A percentile compares a stretch with the other conserved stretches of the same genome.
These are phyloP conservation scores for Dorcus hopei DNA, from an alignment of 2,888 invertebrate genomes.

Conservation along the genomic window DNA sequence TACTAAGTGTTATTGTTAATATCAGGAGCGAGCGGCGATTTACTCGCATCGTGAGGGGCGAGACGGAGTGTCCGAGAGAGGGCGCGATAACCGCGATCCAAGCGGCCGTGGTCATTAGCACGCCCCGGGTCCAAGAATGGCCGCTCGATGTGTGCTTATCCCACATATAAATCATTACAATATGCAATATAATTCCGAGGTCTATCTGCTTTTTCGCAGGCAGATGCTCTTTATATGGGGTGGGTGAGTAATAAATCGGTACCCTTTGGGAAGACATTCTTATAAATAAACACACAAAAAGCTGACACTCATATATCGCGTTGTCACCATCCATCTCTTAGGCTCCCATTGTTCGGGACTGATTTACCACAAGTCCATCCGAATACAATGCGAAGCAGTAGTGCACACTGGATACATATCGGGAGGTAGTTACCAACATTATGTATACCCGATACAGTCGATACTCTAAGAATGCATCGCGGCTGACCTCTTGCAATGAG, in stretches of 20 bases:
- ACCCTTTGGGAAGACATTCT: slow-evolving; percentile 30
- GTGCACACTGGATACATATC: slow-evolving; percentile 38
- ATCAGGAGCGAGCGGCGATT: slow-evolving; percentile 48
- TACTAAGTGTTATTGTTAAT: slow-evolving; percentile 53
- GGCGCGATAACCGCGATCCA: slow-evolving; percentile 46
- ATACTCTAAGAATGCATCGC: slow-evolving; percentile 27
- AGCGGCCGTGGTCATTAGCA: slow-evolving; percentile 51
- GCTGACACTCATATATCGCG: slow-evolving; percentile 39
- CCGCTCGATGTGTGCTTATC: slow-evolving; percentile 51
- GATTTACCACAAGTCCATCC: slow-evolving; percentile 41
- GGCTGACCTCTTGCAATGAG: slow-evolving; percentile 23
- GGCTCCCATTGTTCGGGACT: slow-evolving; percentile 41
- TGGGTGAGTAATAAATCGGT: slow-evolving; percentile 35
- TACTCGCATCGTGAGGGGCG: slow-evolving; percentile 30
- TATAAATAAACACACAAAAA: slow-evolving; percentile 31
- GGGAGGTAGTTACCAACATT: slow-evolving; percentile 31
- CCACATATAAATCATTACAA: slow-evolving; percentile 52
- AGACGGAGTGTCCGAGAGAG: slow-evolving; percentile 29
- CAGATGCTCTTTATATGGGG: slow-evolving; percentile 50
- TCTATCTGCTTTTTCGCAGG: slow-evolving; percentile 51
- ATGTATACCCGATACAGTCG: slow-evolving; percentile 31
- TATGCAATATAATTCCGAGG: slow-evolving; percentile 53
- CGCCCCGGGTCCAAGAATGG: slow-evolving; percentile 52
- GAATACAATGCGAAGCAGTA: slow-evolving; percentile 45
- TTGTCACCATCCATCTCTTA: slow-evolving; percentile 36